Evolutionary conservation across 23 tunicate genomes (phyloP).

Genomic region (Ciona savignyi): DNA sequence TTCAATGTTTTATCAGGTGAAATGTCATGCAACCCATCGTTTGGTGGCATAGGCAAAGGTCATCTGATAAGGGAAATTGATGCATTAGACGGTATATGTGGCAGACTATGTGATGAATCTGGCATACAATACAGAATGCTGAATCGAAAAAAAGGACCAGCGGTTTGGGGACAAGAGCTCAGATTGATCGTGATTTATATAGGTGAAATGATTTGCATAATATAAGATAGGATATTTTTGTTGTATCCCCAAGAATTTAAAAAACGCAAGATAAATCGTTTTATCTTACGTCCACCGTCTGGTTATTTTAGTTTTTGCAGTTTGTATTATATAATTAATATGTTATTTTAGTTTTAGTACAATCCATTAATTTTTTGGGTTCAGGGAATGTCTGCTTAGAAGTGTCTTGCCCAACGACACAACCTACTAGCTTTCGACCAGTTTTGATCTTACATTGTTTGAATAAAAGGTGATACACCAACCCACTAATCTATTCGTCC

Average conservation of each 20-base stretch:
- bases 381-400: too few species aligned
- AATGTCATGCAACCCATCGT: constrained; percentile 97
- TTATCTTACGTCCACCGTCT: too few species aligned
- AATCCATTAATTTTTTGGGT: too few species aligned
- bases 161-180: constrained; percentile 97
- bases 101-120: constrained; percentile 77
- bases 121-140: constrained; percentile 79
- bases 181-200: constrained; percentile 74
- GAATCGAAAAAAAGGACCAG: constrained; percentile 81
- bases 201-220: too few species aligned
- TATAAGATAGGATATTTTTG: too few species aligned
- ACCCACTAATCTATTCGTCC: not conserved
- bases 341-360: too few species aligned
- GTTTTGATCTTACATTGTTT: too few species aligned
- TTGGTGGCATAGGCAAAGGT: constrained; percentile 96
- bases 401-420: not conserved
- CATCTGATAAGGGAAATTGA: constrained; percentile 85
- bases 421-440: not conserved
- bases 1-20: constrained; percentile 55
- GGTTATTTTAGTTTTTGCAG: too few species aligned
- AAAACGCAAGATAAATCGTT: too few species aligned
- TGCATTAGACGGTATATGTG: constrained; percentile 93
- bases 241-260: too few species aligned
- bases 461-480: too few species aligned
- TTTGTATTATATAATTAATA: too few species aligned